These are phyloP conservation scores for Plusia festucae DNA, from an alignment of 2,888 invertebrate genomes.

Conservation along the genomic window DNA sequence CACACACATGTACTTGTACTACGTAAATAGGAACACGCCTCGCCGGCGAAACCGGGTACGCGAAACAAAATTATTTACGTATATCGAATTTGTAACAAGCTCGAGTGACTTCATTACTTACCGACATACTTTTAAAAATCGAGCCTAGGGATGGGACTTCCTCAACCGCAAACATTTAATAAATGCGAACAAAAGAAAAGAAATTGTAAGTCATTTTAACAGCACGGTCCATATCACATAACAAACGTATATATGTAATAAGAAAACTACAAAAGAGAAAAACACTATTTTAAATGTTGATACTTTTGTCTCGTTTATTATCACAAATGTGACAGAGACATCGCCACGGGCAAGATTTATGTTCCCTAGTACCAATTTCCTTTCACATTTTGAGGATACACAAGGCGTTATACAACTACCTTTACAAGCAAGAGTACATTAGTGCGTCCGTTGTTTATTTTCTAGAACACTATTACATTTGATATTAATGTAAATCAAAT, in stretches of 20 bases:
- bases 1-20: constrained; percentile 41
- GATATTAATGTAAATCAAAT: constrained; percentile 14
- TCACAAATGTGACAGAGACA: constrained; percentile 54
- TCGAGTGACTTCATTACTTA: constrained; percentile 7
- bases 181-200: constrained; percentile 42
- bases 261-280: constrained; percentile 29
- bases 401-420: constrained; percentile 38
- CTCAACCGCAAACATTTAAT: constrained; percentile 29
- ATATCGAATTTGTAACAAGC: constrained; percentile 12
- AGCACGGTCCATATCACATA: constrained; percentile 17
- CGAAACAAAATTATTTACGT: constrained; percentile 26
- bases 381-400: constrained; percentile 41
- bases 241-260: constrained; percentile 37
- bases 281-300: constrained; percentile 53
- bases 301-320: constrained; percentile 54
- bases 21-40: constrained; percentile 54
- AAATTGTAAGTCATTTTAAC: constrained; percentile 12
- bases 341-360: constrained; percentile 50
- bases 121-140: constrained; percentile 23
- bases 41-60: constrained; percentile 6
- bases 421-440: constrained; percentile 24
- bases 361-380: constrained; percentile 42
- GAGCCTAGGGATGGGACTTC: background rate
- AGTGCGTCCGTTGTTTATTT: constrained; percentile 34
- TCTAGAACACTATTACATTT: constrained; percentile 14